A percentile compares a stretch with the other conserved stretches of the same genome.
phyloP scores from a whole-genome alignment of 2,888 invertebrate species.

The Phasia obesa region DNA sequence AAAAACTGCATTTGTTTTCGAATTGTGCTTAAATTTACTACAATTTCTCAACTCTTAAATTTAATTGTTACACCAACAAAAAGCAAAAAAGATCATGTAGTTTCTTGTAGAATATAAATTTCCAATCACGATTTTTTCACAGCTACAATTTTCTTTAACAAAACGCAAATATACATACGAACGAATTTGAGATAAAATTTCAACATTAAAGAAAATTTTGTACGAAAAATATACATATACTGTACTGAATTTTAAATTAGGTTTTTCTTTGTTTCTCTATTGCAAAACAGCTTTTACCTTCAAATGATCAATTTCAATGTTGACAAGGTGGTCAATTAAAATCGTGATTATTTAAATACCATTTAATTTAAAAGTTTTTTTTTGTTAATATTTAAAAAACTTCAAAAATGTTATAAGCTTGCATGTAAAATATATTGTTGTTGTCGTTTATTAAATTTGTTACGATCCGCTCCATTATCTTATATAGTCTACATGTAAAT shows the following conservation, averaged over 20 bases:
- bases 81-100: constrained; percentile 35
- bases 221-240: constrained; percentile 7
- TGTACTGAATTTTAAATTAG: constrained; percentile 13
- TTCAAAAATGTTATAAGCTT: constrained; percentile 15
- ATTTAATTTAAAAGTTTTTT: constrained; percentile 64
- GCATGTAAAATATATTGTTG: constrained; percentile 38
- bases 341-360: constrained; percentile 68
- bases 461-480: too few species aligned
- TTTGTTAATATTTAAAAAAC: neutral
- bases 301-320: constrained; percentile 69
- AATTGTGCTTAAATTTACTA: too few species aligned
- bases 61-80: too few species aligned
- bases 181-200: constrained; percentile 25
- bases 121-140: constrained; percentile 70
- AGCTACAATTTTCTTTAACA: constrained; percentile 42
- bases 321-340: constrained; percentile 70
- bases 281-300: constrained; percentile 54
- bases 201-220: constrained; percentile 19
- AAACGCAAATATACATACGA: neutral
- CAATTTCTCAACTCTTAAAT: too few species aligned
- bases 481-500: too few species aligned
- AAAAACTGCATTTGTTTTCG: too few species aligned
- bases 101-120: constrained; percentile 66
- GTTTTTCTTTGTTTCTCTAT: constrained; percentile 28
- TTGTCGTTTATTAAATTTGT: too few species aligned